A percentile compares a stretch with the other conserved stretches of the same genome.
Evolutionary conservation across 2,888 invertebrate species (phyloP).

Genomic region (Toxonevra muliebris): DNA sequence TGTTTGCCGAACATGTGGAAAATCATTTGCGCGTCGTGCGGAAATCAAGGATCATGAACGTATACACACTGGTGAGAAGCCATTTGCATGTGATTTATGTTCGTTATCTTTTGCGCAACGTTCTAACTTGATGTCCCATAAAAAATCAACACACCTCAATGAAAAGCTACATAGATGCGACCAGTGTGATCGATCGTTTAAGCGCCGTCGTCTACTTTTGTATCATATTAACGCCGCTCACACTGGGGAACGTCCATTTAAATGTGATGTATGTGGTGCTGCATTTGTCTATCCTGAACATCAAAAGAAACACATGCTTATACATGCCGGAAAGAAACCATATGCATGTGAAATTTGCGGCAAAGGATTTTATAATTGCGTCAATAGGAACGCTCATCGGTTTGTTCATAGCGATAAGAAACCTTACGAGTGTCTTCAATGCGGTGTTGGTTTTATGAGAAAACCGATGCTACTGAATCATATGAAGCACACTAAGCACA

Average conservation of each 20-base stretch:
- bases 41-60: slow-evolving; percentile 84
- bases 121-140: slow-evolving; percentile 83
- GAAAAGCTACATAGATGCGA: slow-evolving; percentile 75
- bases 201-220: slow-evolving; percentile 73
- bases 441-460: slow-evolving; percentile 85
- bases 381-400: slow-evolving; percentile 85
- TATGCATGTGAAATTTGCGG: slow-evolving; percentile 83
- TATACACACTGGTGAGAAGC: slow-evolving; percentile 82
- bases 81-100: slow-evolving; percentile 81
- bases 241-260: slow-evolving; percentile 80
- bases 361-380: slow-evolving; percentile 83
- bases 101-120: slow-evolving; percentile 83
- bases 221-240: slow-evolving; percentile 85
- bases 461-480: slow-evolving; percentile 81
- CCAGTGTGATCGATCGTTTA: slow-evolving; percentile 79
- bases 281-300: slow-evolving; percentile 86
- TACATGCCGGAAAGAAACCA: slow-evolving; percentile 82
- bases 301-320: slow-evolving; percentile 77
- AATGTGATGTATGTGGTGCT: slow-evolving; percentile 77
- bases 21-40: slow-evolving; percentile 77
- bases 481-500: slow-evolving; percentile 70
- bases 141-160: slow-evolving; percentile 80
- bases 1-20: slow-evolving; percentile 75
- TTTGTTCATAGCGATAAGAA: slow-evolving; percentile 88
- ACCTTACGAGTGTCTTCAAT: slow-evolving; percentile 84